Evolutionary conservation across 2,113 vertebrate genomes (phyloP).

Genomic region (Fukomys damarensis): DNA sequence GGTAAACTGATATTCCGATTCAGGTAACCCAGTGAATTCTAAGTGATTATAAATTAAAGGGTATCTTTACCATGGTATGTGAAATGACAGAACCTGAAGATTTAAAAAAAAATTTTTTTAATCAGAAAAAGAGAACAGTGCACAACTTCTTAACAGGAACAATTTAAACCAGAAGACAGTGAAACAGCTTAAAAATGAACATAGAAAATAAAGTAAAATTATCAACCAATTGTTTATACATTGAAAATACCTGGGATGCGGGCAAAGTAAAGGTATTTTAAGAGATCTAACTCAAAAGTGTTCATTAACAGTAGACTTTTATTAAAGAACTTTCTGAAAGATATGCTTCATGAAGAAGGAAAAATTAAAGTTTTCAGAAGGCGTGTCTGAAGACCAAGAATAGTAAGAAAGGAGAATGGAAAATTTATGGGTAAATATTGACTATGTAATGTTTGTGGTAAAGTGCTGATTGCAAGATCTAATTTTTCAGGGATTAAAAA

Average conservation of each 20-base stretch:
- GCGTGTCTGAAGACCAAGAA: neutral
- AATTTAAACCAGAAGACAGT: neutral
- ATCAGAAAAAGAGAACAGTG: slow-evolving; percentile 21
- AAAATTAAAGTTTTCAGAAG: neutral
- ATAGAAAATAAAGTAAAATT: slow-evolving; percentile 41
- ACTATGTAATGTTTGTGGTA: neutral
- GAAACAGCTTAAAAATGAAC: neutral
- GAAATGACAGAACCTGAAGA: neutral
- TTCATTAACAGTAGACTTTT: neutral
- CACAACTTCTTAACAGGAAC: neutral
- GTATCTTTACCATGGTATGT: neutral
- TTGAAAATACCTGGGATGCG: neutral
- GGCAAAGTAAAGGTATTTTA: slow-evolving; percentile 38
- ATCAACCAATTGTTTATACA: neutral
- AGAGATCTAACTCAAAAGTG: neutral
- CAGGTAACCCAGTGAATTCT: slow-evolving; percentile 17
- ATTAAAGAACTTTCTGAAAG: slow-evolving; percentile 1
- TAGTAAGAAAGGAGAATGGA: slow-evolving; percentile 35
- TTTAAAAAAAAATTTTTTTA: neutral
- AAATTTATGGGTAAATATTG: neutral
- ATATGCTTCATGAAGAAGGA: slow-evolving; percentile 17
- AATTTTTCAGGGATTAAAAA: neutral
- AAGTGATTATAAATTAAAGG: neutral
- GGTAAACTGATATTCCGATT: neutral
- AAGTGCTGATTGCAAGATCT: slow-evolving; percentile 20